Evolutionary conservation across 2,888 invertebrate species (phyloP), one percentile per base, ranked within the genome.

Genomic region (Ditylenchus weischeri): DNA sequence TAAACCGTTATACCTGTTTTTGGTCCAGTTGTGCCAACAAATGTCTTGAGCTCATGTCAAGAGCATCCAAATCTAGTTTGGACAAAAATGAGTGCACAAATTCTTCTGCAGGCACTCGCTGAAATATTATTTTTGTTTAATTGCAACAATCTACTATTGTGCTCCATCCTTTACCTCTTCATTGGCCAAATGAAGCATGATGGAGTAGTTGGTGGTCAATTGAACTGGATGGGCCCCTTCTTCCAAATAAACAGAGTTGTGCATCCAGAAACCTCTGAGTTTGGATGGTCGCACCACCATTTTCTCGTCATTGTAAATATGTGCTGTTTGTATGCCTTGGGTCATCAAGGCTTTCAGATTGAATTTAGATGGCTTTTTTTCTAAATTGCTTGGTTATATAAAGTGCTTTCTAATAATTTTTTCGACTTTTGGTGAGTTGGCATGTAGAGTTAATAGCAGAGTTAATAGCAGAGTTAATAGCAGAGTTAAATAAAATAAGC

Each of bases 101-200:
- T 54, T 54, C 54, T 54, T 54, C 7, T 10, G 2, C 1, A n/a
- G 54, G 54, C 1, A 54, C 54, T 11, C 54, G 54, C 54, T 54
- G n/a, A 54, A 54, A 18, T n/a, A 50, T 50, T 29, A 5, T 29
- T 29, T 2, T 29, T 29, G 29, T 29, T 29, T 29, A 29, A 5
- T 29, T 4, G 43, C 15, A 43, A 43, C 11, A 13, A 8, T 43
- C 43, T 43, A 43, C 1, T 43, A 13, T 43, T 43, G 11, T 43
- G 8, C 3, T 8, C 1, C 11, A 13, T 6, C 43, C 43, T 8
- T 10, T 11, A 64, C 64, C 57, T 66, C 66, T 23, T 66, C 66
- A 51, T 66, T 66, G 11, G 66, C 66, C 38, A 66, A 66, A 49
- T 66, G 66, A 18, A 66, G 48, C 21, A 66, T 15, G 18, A 66